Base-by-base conservation (phyloP, 2,113 vertebrate species). In the Lagopus muta region DNA sequence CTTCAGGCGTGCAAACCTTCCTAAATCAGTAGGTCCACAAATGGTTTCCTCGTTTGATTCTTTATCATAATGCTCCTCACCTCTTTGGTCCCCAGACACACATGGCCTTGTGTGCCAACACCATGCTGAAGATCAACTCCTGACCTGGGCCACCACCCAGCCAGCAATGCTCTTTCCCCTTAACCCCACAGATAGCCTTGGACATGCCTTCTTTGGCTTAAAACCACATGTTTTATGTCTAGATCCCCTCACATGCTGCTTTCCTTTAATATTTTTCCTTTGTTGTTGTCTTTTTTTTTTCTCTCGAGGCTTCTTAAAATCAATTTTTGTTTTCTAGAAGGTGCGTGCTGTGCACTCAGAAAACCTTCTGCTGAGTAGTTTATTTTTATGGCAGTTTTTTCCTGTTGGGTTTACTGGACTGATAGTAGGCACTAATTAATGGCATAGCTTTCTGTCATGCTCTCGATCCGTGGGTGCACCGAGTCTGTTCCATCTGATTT, bases 401-500 rank as follows among this genome's bases (percentile, higher is more conserved):
- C 50, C 54, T 43, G 36, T 65, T 64, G 72, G 72, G 34, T 85
- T 70, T 66, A 25, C 58, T 60, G 75, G 36, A 11, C 62, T 47
- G 64, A 43, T 52, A 48, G 54, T 32, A 60, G 45, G 57, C 36
- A 15, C 67, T 82, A 88, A 90, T 88, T 77, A 82, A 52, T 36
- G 61, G 55, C 80, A 50, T 38, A 25, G 30, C 76, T 85, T 47
- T 67, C 74, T n/a, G 72, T 90, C 87, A 57, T 15, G 11, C 47
- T 73, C 64, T 79, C 6, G 3, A 61, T 90, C 71, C 8, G 3
- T 82, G 76, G 76, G 38, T 48, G 73, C 72, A 60, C 18, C 7
- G 5, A 84, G 30, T 74, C 66, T 88, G 55, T 85, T 82, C 82
- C 61, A 32, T 88, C 72, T 75, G 66, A 90, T 82, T 94, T 88